These are phyloP conservation scores for Perizoma flavofasciatum DNA, from an alignment of 2,888 invertebrate genomes.

Conservation along the genomic window DNA sequence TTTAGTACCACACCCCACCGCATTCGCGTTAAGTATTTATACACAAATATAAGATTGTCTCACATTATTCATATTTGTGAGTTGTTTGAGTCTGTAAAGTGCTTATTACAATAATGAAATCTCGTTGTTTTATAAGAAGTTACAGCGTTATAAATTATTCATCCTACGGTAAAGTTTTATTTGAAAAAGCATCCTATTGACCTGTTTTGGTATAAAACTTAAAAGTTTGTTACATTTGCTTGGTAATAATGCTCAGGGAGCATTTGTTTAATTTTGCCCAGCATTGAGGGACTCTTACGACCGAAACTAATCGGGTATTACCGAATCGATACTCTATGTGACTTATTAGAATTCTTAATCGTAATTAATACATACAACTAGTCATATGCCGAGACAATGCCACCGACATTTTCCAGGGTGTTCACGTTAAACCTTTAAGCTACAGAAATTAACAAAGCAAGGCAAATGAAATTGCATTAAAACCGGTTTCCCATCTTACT, in stretches of 20 bases:
- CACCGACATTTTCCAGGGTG: too few species aligned
- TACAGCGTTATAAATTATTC: conserved; percentile 7
- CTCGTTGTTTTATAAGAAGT: conserved; percentile 12
- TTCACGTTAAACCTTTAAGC: too few species aligned
- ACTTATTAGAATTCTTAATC: conserved; percentile 41
- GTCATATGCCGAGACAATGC: too few species aligned
- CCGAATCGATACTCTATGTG: conserved; percentile 38
- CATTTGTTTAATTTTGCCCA: conserved; percentile 47
- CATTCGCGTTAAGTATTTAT: too few species aligned
- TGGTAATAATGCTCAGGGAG: conserved; percentile 44
- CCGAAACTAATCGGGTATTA: conserved; percentile 48
- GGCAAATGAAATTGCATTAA: conserved; percentile 7
- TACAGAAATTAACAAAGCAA: conserved; percentile 1
- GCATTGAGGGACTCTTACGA: conserved; percentile 44
- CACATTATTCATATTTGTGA: conserved; percentile 6
- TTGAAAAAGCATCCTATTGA: neutral
- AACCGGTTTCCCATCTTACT: conserved; percentile 11
- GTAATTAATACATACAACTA: neutral
- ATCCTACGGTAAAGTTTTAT: neutral
- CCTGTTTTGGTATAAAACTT: conserved; percentile 6
- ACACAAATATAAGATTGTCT: too few species aligned
- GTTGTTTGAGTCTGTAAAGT: conserved; percentile 6
- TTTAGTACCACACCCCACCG: too few species aligned
- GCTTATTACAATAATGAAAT: conserved; percentile 15
- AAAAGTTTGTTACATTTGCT: conserved; percentile 34